Evolutionary conservation across 2,113 vertebrate species (phyloP).

Genomic region (Labeo rohita): DNA sequence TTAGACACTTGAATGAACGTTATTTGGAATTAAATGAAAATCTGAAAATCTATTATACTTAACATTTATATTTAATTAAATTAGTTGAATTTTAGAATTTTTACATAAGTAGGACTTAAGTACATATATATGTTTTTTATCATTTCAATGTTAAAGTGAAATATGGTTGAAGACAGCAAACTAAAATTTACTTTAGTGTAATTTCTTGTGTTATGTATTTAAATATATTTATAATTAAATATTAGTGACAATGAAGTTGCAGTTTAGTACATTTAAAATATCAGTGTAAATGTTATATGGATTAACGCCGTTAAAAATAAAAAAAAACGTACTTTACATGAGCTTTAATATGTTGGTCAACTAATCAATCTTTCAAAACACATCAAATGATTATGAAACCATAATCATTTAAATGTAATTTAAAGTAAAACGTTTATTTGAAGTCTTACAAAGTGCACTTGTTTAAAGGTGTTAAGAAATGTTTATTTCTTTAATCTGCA

Average conservation of each 20-base stretch:
- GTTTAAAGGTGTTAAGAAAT: too few species aligned
- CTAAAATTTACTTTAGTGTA: too few species aligned
- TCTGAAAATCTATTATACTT: too few species aligned
- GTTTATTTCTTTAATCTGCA: not conserved
- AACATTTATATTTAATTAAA: not conserved
- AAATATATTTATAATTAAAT: not conserved
- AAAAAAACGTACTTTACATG: not conserved
- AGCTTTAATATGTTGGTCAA: not conserved
- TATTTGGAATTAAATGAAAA: too few species aligned
- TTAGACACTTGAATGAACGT: too few species aligned
- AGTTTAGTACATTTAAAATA: not conserved
- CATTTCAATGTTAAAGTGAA: not conserved
- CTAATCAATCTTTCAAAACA: too few species aligned
- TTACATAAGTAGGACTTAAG: not conserved
- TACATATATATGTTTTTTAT: not conserved
- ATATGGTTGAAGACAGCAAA: not conserved
- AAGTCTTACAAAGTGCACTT: too few species aligned
- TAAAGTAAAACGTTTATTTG: too few species aligned
- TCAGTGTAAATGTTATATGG: not conserved
- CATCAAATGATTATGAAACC: too few species aligned
- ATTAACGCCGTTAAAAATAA: not conserved
- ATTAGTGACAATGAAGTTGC: not conserved
- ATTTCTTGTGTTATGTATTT: not conserved
- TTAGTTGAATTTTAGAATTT: not conserved
- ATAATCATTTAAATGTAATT: too few species aligned